Base-by-base conservation (phyloP, 2,888 invertebrate genomes). In the Globia sparganii region DNA sequence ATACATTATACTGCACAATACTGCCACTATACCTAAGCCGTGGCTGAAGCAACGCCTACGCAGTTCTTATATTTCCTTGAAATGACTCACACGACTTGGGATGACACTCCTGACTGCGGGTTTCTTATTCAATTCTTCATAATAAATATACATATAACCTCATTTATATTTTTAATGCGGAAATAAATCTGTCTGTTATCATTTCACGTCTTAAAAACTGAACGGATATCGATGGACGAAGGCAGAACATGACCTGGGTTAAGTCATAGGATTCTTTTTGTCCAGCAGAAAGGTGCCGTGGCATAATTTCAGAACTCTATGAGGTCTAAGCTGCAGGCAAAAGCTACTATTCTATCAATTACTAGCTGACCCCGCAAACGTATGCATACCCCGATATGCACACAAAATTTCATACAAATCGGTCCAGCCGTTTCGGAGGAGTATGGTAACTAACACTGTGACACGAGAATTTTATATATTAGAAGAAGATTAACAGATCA, bases 41-140 rank as follows among this genome's bases (percentile, higher is more conserved):
- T 5, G 15, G 15, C 28, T 69, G 37, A 68, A 13, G 21, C 56
- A n/a, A 11, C 56, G 69, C 56, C 82, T 70, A 85, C 64, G 56
- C 25, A 31, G 21, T 43, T 67, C 28, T 69, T 4, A 49, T 43
- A n/a, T 82, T 76, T 86, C 68, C 64, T 72, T 76, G 40, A 71
- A 82, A 68, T 82, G 67, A 72, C 11, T 71, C 86, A 75, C 28
- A 68, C 9, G 25, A 40, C 46, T 76, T 71, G 46, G 67, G 46
- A 69, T 78, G 62, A 71, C 69, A 70, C 76, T 68, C 53, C 37
- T 40, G n/a, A n/a, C 13, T 18, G 58, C 28, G 64, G 56, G 56
- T 53, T 62, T 85, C 73, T 53, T 11, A 66, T 43, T 31, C 1
- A 5, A 18, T 59, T 59, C 31, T 31, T 25, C 25, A 11, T 4